phyloP scores from a whole-genome alignment of 2,888 invertebrate species.

The Chrysina gloriosa region DNA sequence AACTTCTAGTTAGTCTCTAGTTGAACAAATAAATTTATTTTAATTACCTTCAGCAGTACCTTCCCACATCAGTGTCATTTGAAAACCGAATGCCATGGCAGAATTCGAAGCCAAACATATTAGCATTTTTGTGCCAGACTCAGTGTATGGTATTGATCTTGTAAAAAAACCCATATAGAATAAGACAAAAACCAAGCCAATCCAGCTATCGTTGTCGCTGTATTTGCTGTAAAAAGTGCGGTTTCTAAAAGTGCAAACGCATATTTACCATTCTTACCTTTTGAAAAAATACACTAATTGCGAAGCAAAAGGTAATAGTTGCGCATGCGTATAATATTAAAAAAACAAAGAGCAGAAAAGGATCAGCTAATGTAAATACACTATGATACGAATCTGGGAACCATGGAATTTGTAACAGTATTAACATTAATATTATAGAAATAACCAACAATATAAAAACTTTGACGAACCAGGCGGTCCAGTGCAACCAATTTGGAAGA shows the following conservation, averaged over 20 bases:
- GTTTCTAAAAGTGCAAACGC: background rate
- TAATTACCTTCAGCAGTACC: slow-evolving; percentile 73
- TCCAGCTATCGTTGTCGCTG: slow-evolving; percentile 81
- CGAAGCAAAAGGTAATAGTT: slow-evolving; percentile 82
- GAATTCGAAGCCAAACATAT: slow-evolving; percentile 80
- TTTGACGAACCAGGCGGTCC: slow-evolving; percentile 87
- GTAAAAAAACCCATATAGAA: slow-evolving; percentile 77
- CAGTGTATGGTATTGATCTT: slow-evolving; percentile 73
- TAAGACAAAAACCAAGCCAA: slow-evolving; percentile 81
- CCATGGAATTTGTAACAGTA: slow-evolving; percentile 65
- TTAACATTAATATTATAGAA: slow-evolving; percentile 68
- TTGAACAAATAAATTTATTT: too few relatives aligned
- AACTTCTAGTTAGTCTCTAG: too few relatives aligned
- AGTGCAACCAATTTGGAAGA: slow-evolving; percentile 83
- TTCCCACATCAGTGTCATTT: slow-evolving; percentile 78
- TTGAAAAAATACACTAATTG: slow-evolving; percentile 82
- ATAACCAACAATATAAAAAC: slow-evolving; percentile 75
- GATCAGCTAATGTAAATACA: slow-evolving; percentile 77
- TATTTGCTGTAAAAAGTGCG: slow-evolving; percentile 77
- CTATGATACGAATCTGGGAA: slow-evolving; percentile 64
- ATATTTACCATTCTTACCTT: slow-evolving; percentile 73
- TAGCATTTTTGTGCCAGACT: slow-evolving; percentile 68
- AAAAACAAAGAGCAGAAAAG: slow-evolving; percentile 76
- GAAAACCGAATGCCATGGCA: slow-evolving; percentile 84
- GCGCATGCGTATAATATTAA: slow-evolving; percentile 77